Percentiles rank a stretch among this genome's conserved stretches.
These are phyloP conservation scores for Quiscalus mexicanus DNA, from an alignment of 2,113 vertebrate species.

Conservation along the genomic window DNA sequence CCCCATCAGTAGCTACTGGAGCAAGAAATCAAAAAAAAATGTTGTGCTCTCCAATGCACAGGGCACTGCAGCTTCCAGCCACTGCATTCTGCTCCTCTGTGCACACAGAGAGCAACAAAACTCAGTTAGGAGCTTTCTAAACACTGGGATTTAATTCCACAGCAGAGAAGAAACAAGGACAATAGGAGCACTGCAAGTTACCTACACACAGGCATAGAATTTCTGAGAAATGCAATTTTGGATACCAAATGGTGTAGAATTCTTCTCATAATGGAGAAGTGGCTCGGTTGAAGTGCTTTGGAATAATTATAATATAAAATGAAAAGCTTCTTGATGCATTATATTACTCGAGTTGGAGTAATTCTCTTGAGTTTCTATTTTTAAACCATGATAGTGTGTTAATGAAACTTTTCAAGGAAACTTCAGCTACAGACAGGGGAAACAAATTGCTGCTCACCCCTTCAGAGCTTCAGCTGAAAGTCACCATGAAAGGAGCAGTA, in stretches of 20 bases:
- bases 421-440: not conserved
- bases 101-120: not conserved
- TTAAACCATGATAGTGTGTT: not conserved
- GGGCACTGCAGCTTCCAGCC: not conserved
- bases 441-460: not conserved
- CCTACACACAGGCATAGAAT: not conserved
- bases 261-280: not conserved
- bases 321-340: not conserved
- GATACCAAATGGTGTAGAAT: not conserved
- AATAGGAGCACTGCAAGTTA: not conserved
- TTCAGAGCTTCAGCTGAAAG: not conserved
- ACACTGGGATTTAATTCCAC: not conserved
- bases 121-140: not conserved
- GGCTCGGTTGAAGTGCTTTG: not conserved
- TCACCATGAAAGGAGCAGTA: not conserved
- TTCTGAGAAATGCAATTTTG: not conserved
- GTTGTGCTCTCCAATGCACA: not conserved
- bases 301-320: slow-evolving; percentile 9
- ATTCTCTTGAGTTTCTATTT: slow-evolving; percentile 17
- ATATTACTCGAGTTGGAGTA: not conserved
- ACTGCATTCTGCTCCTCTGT: not conserved
- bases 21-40: not conserved
- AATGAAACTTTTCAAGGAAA: slow-evolving; percentile 26
- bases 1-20: not conserved
- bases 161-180: not conserved